A percentile compares a stretch with the other conserved stretches of the same genome.
Evolutionary conservation across 2,888 invertebrate genomes (phyloP).

Genomic region (Pristionchus fissidentatus): DNA sequence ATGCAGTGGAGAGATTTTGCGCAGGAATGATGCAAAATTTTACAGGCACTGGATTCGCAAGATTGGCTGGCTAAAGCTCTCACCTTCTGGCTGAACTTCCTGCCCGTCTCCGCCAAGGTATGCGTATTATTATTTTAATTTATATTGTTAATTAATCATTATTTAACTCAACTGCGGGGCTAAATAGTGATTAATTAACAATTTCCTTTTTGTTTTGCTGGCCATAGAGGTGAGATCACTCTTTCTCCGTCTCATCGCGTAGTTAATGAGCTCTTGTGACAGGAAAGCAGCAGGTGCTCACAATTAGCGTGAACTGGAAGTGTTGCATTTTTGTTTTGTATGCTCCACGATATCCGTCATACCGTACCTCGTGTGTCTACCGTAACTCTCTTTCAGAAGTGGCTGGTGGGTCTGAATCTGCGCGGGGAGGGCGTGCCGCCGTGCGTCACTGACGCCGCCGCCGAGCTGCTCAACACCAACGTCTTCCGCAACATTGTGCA

Average conservation of each 20-base stretch:
- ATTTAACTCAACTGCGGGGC: too few species aligned
- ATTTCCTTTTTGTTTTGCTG: too few species aligned
- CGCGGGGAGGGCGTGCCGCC: slow-evolving; percentile 49
- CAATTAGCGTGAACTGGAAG: too few species aligned
- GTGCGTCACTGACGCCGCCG: slow-evolving; percentile 58
- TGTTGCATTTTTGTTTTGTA: too few species aligned
- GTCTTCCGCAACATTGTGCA: slow-evolving; percentile 66
- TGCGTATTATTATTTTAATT: background rate
- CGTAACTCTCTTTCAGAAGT: slow-evolving; percentile 51
- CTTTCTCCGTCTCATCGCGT: too few species aligned
- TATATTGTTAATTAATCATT: background rate
- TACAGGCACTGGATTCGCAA: slow-evolving; percentile 59
- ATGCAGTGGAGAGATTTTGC: background rate
- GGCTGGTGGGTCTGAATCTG: slow-evolving; percentile 56
- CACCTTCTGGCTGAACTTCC: slow-evolving; percentile 62
- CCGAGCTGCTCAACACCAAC: slow-evolving; percentile 61
- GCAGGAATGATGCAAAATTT: background rate
- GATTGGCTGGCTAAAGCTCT: slow-evolving; percentile 63
- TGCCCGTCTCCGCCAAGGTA: slow-evolving; percentile 58
- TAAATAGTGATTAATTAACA: too few species aligned
- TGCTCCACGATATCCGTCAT: too few species aligned
- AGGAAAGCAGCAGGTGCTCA: too few species aligned
- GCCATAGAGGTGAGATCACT: too few species aligned
- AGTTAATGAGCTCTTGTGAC: too few species aligned
- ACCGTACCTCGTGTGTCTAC: too few species aligned